A percentile compares a stretch with the other conserved stretches of the same genome.
These are phyloP conservation scores for Pristionchus pacificus DNA, from an alignment of 1,140 invertebrate genomes.

Conservation along the genomic window DNA sequence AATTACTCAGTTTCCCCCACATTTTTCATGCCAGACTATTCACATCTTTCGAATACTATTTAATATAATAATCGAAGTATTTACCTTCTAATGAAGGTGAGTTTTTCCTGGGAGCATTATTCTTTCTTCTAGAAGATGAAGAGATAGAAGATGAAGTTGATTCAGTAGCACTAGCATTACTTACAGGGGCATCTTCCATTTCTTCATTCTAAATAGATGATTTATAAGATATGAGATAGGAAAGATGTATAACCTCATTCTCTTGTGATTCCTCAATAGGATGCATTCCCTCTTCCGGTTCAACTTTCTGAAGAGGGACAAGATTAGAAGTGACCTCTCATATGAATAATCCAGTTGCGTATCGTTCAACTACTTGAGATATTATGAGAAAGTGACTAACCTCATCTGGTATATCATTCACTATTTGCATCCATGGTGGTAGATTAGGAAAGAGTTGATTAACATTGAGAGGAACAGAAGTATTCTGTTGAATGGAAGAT, in stretches of 20 bases:
- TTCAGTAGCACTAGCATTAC: not conserved
- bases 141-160: not conserved
- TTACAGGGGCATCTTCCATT: not conserved
- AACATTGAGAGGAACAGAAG: not conserved
- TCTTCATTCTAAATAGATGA: not conserved
- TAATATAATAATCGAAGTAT: not conserved
- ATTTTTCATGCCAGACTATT: not conserved
- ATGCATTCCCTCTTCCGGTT: not conserved
- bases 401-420: not conserved
- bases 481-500: not conserved
- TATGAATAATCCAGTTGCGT: not conserved
- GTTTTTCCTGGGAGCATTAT: not conserved
- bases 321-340: not conserved
- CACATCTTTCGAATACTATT: not conserved
- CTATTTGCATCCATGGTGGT: not conserved
- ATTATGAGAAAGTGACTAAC: constrained; percentile 4
- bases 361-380: not conserved
- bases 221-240: not conserved
- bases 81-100: not conserved
- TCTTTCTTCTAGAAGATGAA: not conserved
- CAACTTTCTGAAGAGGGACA: not conserved
- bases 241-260: not conserved
- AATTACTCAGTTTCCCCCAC: not conserved
- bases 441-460: not conserved
- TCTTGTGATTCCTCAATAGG: not conserved